phyloP scores from a whole-genome alignment of 35 echinoderm and acorn worm genomes.

The Hemicentrotus pulcherrimus region DNA sequence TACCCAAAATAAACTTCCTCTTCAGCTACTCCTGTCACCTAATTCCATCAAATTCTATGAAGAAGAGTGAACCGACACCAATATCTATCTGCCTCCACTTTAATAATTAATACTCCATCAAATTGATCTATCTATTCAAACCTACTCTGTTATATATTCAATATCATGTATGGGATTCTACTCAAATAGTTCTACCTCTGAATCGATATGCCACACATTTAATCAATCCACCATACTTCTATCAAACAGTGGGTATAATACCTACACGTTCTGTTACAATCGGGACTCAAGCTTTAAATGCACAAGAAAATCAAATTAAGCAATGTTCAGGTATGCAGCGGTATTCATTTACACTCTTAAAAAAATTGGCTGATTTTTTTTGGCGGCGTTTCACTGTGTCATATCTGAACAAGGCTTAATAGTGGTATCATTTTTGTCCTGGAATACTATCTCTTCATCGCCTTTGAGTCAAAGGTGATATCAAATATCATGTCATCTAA shows the following conservation, averaged over 20 bases:
- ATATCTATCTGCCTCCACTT: not conserved
- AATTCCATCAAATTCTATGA: not conserved
- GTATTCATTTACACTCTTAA: no score
- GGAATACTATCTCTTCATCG: no score
- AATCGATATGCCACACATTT: no score
- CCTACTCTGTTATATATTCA: not conserved
- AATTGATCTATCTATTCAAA: not conserved
- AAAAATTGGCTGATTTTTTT: no score
- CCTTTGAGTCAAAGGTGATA: no score
- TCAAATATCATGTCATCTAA: no score
- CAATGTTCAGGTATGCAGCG: no score
- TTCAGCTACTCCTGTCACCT: not conserved
- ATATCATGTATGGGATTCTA: not conserved
- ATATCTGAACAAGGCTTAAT: no score
- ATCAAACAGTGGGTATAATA: not conserved
- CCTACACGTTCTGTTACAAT: not conserved
- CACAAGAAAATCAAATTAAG: no score
- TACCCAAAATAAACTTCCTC: not conserved
- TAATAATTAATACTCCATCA: not conserved
- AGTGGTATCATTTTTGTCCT: no score
- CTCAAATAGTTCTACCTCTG: not conserved
- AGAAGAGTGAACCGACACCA: not conserved
- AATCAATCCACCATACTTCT: not conserved
- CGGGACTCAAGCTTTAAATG: no score
- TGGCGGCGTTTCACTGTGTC: no score